Base-by-base conservation (phyloP, 30 jellyfish, hydroid and myxozoan species). In the Chrysaora quinquecirrha region DNA sequence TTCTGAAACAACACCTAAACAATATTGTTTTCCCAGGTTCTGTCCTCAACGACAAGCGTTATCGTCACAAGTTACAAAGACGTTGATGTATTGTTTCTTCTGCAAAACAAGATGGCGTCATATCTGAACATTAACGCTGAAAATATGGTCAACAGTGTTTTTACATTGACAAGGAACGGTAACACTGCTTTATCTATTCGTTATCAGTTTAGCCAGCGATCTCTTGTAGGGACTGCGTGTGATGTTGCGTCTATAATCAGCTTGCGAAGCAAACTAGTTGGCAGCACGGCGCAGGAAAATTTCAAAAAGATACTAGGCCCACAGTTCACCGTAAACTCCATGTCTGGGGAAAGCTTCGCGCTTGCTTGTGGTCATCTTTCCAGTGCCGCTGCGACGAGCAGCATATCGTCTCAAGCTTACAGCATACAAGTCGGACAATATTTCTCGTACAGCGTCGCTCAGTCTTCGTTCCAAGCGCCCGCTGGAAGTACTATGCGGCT, bases 331-430 rank as follows among this genome's bases (percentile, higher is more conserved):
- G 66, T 91, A 3, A 64, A 22, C 28, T 67, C 92, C 9, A 32
- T 25, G 31, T 30, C 68, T 31, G 64, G 63, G n/a, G 92, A 82
- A 35, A n/a, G 28, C 9, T 82, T 28, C 31, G 73, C 56, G n/a
- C 88, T 72, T 30, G 73, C 75, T 19, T 91, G 98, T 30, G 64
- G 80, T 29, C 54, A 65, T 30, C 48, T 85, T 12, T 85, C 98
- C 0, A 61, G 78, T 60, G 83, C 77, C 31, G 85, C 98, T 16
- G 92, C 98, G 1, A 50, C 63, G 1, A 69, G 80, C 27, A 48
- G 43, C 31, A 12, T 75, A 2, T 14, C 49, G 0, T 74, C 76
- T 34, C 78, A 70, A 21, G 29, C 83, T 16, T 60, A 28, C 34
- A 62, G 20, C 31, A 28, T 84, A 7, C 56, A 50, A 31, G 65